Evolutionary conservation across 2,888 invertebrate species (phyloP), one percentile per base, ranked within the genome.

Genomic region (Eristalinus aeneus): DNA sequence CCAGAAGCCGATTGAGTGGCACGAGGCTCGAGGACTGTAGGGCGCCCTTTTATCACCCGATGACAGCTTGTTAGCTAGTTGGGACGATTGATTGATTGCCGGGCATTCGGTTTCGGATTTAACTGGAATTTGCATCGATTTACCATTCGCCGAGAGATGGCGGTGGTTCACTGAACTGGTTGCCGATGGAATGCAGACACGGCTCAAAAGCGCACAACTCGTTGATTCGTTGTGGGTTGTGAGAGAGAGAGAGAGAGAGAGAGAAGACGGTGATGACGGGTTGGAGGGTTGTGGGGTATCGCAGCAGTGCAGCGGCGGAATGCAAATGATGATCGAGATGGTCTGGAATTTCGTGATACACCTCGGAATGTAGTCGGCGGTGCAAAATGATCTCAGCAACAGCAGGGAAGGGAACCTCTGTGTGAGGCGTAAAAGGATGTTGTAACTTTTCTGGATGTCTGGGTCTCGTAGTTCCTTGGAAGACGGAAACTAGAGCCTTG

Each of bases 151-250:
- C 11, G 46, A 22, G 36, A 39, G 63, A 16, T 39, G 16, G 6
- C 22, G 54, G 6, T 27, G 54, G 76, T 69, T 77, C 65, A 60
- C 20, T 64, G 64, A 65, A 64, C 58, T 39, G 32, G 27, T 11
- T 31, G 16, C 39, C 9, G 61, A 79, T 79, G 79, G 67, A 16
- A 22, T 53, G 60, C 53, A 54, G 69, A 71, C 56, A 12, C 32
- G n/a, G 32, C 39, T 34, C 63, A 39, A 65, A 71, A 76, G 65
- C 22, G 27, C 65, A 77, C 20, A 74, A 69, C 73, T 73, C 34
- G 56, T 69, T 74, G 53, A 83, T 78, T 83, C 23, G 78, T 78
- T 77, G 77, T 54, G 83, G 78, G 78, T 83, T 83, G 78, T 5
- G 74, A 78, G 34, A 6, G 34, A 60, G 60, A 63, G 27, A 3